These are phyloP conservation scores for Pammene aurita DNA, from an alignment of 2,888 invertebrate genomes.

Conservation along the genomic window DNA sequence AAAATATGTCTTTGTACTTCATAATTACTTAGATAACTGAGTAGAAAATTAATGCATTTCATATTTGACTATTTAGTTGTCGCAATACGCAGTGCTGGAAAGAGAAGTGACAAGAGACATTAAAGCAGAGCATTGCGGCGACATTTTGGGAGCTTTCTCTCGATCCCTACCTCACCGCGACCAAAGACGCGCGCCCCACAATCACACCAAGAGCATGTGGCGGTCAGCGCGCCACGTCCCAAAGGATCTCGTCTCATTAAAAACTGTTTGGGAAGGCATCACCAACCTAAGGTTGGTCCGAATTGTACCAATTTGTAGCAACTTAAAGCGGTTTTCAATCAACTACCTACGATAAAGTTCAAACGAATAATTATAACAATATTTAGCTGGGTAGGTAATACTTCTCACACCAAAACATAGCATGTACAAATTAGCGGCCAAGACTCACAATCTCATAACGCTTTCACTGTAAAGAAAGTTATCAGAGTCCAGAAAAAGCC, in stretches of 20 bases:
- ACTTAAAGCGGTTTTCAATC: too few species aligned
- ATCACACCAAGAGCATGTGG: conserved; percentile 82
- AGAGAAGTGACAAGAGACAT: conserved; percentile 79
- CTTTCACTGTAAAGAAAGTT: too few species aligned
- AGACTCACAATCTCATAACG: too few species aligned
- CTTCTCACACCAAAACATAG: too few species aligned
- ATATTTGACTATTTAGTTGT: conserved; percentile 53
- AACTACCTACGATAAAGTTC: too few species aligned
- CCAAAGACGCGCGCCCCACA: conserved; percentile 77
- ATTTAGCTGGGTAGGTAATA: too few species aligned
- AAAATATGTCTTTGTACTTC: not conserved
- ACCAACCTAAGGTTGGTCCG: conserved; percentile 76
- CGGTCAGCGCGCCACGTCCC: conserved; percentile 82
- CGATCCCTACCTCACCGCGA: conserved; percentile 71
- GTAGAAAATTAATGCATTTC: not conserved
- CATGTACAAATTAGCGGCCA: too few species aligned
- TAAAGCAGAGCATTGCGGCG: conserved; percentile 66
- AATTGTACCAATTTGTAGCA: too few species aligned
- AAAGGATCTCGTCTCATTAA: conserved; percentile 83
- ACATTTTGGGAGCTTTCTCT: conserved; percentile 75
- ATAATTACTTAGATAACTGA: too few species aligned
- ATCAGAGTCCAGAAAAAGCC: too few species aligned
- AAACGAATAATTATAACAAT: too few species aligned
- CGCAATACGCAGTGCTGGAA: conserved; percentile 61
- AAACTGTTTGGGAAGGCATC: conserved; percentile 86